These are phyloP conservation scores for Eupsittula cactorum DNA, from an alignment of 2,113 vertebrate species.

Conservation along the genomic window DNA sequence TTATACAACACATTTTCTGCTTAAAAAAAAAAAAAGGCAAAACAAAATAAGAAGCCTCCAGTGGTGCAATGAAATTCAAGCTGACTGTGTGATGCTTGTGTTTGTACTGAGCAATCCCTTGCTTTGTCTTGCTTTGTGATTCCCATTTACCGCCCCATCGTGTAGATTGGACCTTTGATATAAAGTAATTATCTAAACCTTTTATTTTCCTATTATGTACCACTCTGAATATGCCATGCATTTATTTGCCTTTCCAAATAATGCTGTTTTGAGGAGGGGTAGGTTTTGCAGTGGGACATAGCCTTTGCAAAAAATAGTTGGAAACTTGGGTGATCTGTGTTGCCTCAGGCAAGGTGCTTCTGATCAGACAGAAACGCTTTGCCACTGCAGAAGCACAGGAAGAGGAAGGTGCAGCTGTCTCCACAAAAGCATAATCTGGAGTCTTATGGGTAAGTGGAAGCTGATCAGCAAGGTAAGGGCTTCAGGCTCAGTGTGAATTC, in stretches of 20 bases:
- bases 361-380: neutral
- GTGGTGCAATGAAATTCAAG: neutral
- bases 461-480: neutral
- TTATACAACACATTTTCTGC: neutral
- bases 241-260: neutral
- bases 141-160: rapidly evolving
- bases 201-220: neutral
- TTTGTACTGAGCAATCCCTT: neutral
- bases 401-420: neutral
- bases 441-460: neutral
- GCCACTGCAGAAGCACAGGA: neutral
- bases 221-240: neutral
- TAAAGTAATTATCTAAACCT: neutral
- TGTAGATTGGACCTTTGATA: neutral
- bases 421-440: neutral
- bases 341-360: neutral
- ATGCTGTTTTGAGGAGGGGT: neutral
- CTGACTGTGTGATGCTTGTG: neutral
- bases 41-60: neutral
- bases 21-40: neutral
- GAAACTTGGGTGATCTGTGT: neutral
- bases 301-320: neutral
- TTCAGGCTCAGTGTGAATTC: neutral
- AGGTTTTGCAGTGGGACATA: neutral
- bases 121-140: neutral